Percentiles rank a stretch among this genome's conserved stretches.
Conservation (phyloP, 2,113 vertebrate species). For the Bombycilla garrulus region DNA sequence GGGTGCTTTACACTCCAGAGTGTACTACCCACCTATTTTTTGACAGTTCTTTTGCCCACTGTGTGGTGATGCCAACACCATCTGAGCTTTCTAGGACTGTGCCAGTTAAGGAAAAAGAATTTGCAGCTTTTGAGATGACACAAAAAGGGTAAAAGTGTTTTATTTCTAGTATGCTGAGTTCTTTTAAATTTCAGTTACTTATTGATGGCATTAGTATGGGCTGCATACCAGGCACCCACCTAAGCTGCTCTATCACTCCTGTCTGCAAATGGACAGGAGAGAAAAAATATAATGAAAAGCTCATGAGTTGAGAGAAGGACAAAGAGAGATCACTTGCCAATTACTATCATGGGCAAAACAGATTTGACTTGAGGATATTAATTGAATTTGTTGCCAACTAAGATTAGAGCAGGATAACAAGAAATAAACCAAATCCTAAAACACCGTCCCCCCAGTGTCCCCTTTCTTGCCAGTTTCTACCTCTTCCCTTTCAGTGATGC, state of each 20-base stretch:
- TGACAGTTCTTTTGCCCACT: not conserved
- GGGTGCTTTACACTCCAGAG: not conserved
- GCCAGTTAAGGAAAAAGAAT: not conserved
- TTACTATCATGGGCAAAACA: not conserved
- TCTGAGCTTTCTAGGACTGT: not conserved
- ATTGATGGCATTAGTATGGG: not conserved
- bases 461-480: not conserved
- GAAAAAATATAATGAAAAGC: not conserved
- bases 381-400: not conserved
- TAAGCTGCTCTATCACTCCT: not conserved
- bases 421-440: not conserved
- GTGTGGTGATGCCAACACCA: rapidly evolving
- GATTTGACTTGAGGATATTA: not conserved
- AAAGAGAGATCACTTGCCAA: not conserved
- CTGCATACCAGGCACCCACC: not conserved
- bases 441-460: rapidly evolving
- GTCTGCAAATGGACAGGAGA: not conserved
- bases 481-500: not conserved
- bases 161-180: not conserved
- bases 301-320: not conserved
- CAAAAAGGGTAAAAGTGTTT: not conserved
- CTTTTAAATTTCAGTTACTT: not conserved
- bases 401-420: not conserved
- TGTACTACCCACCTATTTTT: not conserved
- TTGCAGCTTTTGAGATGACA: rapidly evolving